A percentile compares a stretch with the other conserved stretches of the same genome.
Evolutionary conservation across 2,797 vertebrate species (phyloP).

Genomic region (Pygocentrus nattereri): DNA sequence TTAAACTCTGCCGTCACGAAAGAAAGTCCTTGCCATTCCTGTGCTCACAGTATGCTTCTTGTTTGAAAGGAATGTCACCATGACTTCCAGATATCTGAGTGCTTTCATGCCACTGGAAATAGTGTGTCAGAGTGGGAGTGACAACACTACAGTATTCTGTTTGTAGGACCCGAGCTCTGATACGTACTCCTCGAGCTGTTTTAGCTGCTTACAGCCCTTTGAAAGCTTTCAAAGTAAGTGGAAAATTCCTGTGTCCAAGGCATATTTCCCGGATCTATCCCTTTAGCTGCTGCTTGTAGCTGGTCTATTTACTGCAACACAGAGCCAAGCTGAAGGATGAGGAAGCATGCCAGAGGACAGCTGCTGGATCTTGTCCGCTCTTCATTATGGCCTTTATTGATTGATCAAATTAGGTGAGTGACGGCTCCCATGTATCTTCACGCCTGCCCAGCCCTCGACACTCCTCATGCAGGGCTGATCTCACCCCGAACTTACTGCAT

Average conservation of each 20-base stretch:
- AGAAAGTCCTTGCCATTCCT: conserved; percentile 14
- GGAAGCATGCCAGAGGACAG: conserved; percentile 67
- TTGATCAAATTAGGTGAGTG: conserved; percentile 69
- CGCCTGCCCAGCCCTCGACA: conserved; percentile 14
- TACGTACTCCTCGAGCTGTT: neutral
- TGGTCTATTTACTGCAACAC: conserved; percentile 49
- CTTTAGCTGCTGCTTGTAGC: neutral
- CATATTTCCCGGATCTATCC: conserved; percentile 24
- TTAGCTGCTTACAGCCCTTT: conserved; percentile 5
- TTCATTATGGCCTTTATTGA: conserved; percentile 73
- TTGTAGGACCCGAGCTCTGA: conserved; percentile 4
- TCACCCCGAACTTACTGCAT: conserved; percentile 65
- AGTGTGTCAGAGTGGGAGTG: neutral
- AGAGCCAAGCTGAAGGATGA: conserved; percentile 66
- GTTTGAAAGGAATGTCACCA: conserved; percentile 11
- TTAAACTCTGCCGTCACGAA: conserved; percentile 13
- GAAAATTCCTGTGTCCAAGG: conserved; percentile 23
- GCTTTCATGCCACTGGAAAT: conserved; percentile 6
- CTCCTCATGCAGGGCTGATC: neutral
- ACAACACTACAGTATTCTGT: conserved; percentile 22
- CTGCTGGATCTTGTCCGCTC: conserved; percentile 54
- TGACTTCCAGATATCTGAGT: conserved; percentile 23
- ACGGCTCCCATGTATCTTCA: conserved; percentile 59
- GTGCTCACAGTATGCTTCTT: neutral
- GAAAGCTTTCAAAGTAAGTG: conserved; percentile 27